Base-by-base conservation (phyloP, 2,888 invertebrate species). In the Lasioglossum pauxillum region DNA sequence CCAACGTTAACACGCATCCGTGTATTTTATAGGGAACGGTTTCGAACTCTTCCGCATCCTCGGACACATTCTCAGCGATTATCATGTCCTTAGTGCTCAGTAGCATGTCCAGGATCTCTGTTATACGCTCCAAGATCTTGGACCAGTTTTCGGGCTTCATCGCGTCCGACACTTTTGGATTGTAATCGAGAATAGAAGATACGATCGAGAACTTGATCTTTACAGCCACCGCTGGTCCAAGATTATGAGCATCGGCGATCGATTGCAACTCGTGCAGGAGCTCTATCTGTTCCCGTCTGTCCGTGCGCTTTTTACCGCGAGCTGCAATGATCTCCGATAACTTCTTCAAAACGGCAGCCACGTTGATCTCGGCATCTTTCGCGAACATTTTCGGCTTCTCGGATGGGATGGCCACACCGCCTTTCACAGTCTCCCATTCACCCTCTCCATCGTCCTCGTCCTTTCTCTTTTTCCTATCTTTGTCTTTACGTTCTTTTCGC, bases 381-480 rank as follows among this genome's bases (percentile, higher is more conserved):
- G 98, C 98, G 94, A 99, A 99, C 98, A 99, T 99, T 95, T 99
- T 99, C 0, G 98, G 98, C 94, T 99, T 99, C 94, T 99, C 98
- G 49, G 96, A 96, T 41, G 97, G 97, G 85, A 98, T 97, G 0
- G 98, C 97, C 0, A 98, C 98, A 0, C 99, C 99, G 86, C 98
- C 98, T 90, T 97, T 97, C 0, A 99, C 99, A 4, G 98, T 98
- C 95, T 98, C 98, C 99, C 99, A 99, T 93, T 97, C 98, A 7
- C 98, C 98, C 92, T 97, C 97, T 1, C 97, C 98, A 93, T 98
- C 98, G 85, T 97, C 98, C 76, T 97, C 97, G 90, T 97, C 98
- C 27, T 96, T 96, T 71, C 96, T 96, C 95, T 92, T 97, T 95
- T 93, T 97, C 75, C 96, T 94, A 75, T 96, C 96, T 87, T 96